Percentiles rank a stretch among this genome's conserved stretches.
phyloP scores from a whole-genome alignment of 2,797 vertebrate species.

The Pseudocheirus occidentalis region DNA sequence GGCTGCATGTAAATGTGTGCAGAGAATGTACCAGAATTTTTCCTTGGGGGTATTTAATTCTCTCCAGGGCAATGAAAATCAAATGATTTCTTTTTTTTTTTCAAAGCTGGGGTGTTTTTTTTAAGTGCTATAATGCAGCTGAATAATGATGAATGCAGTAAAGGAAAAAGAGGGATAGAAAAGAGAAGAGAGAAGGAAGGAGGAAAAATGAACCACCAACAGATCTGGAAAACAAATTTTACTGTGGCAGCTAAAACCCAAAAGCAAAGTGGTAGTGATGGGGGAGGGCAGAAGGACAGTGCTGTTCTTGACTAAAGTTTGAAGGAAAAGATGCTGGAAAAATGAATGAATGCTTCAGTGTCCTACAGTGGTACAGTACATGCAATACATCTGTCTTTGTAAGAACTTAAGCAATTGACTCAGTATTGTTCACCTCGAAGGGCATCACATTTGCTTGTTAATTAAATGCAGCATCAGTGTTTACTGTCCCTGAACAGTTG shows the following conservation, averaged over 20 bases:
- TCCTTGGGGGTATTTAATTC: slow-evolving; percentile 91
- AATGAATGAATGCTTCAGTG: slow-evolving; percentile 75
- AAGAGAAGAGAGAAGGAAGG: slow-evolving; percentile 37
- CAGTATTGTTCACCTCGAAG: slow-evolving; percentile 83
- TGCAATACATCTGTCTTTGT: slow-evolving; percentile 82
- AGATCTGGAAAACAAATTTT: slow-evolving; percentile 83
- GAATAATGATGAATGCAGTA: slow-evolving; percentile 94
- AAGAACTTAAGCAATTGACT: slow-evolving; percentile 79
- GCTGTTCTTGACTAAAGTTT: slow-evolving; percentile 73
- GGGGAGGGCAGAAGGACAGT: slow-evolving; percentile 61
- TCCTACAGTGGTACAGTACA: slow-evolving; percentile 71
- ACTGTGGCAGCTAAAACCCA: slow-evolving; percentile 81
- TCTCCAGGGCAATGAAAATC: slow-evolving; percentile 92
- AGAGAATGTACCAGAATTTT: slow-evolving; percentile 90
- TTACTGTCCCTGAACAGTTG: slow-evolving; percentile 81
- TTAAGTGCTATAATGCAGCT: slow-evolving; percentile 90
- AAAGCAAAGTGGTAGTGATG: slow-evolving; percentile 58
- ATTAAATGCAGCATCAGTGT: slow-evolving; percentile 84
- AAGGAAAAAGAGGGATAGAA: slow-evolving; percentile 82
- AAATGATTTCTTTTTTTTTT: slow-evolving; percentile 87
- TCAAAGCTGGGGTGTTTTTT: slow-evolving; percentile 81
- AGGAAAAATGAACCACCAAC: slow-evolving; percentile 78
- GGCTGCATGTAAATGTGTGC: slow-evolving; percentile 92
- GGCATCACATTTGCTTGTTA: slow-evolving; percentile 85
- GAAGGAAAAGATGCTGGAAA: slow-evolving; percentile 72